Conservation (phyloP, 2,888 invertebrate genomes). For the Chymomyza fuscimana region DNA sequence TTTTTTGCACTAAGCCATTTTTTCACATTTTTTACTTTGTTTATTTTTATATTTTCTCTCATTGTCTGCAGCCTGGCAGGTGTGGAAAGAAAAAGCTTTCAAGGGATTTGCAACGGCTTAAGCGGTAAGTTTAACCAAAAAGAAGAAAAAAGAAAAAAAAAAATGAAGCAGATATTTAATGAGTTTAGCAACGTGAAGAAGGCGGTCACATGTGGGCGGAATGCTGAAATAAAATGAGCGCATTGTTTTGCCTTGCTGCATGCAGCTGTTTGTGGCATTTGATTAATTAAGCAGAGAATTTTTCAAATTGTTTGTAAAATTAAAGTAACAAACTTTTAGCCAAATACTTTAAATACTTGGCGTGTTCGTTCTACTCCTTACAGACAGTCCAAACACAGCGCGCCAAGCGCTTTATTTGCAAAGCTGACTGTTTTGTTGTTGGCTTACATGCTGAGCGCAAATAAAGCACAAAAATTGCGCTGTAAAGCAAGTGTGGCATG, state of each 20-base stretch:
- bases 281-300: constrained; percentile 1
- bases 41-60: constrained; percentile 16
- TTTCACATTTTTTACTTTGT: constrained; percentile 32
- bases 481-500: constrained; percentile 12
- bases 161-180: constrained; percentile 17
- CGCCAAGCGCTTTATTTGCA: neutral
- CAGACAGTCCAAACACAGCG: neutral
- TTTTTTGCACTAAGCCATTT: constrained; percentile 34
- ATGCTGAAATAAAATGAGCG: too few species aligned
- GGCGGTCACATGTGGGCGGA: neutral
- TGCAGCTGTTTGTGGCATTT: constrained; percentile 4
- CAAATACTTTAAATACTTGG: constrained; percentile 1
- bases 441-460: constrained; percentile 8
- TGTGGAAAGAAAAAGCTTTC: constrained; percentile 63
- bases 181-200: neutral
- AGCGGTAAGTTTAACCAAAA: constrained; percentile 64
- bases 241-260: neutral
- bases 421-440: neutral
- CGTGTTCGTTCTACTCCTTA: neutral
- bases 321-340: neutral
- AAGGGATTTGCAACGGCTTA: constrained; percentile 66
- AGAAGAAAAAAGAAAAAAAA: constrained; percentile 21
- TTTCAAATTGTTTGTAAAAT: neutral
- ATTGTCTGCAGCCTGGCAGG: constrained; percentile 46
- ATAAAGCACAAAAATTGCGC: constrained; percentile 3